These are phyloP conservation scores for Peribatodes rhomboidaria DNA, from an alignment of 2,888 invertebrate genomes.

Conservation along the genomic window DNA sequence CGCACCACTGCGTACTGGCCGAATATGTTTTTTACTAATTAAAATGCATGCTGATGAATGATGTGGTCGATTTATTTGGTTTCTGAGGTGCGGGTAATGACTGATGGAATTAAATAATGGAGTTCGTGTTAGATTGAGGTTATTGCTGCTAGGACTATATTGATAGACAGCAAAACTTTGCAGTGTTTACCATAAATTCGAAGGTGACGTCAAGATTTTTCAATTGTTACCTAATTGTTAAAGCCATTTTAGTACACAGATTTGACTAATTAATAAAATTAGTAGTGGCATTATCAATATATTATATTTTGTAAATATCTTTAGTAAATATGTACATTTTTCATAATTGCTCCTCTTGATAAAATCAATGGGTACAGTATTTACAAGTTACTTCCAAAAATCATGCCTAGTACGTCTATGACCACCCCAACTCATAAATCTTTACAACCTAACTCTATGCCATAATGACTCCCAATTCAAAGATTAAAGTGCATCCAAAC, in stretches of 20 bases:
- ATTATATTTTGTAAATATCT: too few species aligned
- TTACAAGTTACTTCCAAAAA: too few species aligned
- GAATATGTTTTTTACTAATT: slow-evolving; percentile 82
- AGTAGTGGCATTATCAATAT: too few species aligned
- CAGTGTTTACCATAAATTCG: neutral
- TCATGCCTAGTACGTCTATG: neutral
- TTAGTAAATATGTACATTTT: too few species aligned
- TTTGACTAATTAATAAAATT: too few species aligned
- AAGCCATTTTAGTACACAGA: too few species aligned
- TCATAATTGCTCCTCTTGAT: too few species aligned
- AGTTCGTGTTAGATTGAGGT: neutral
- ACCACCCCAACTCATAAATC: slow-evolving; percentile 6
- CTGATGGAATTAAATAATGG: slow-evolving; percentile 46
- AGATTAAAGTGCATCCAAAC: slow-evolving; percentile 63
- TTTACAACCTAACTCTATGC: slow-evolving; percentile 30
- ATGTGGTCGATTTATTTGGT: slow-evolving; percentile 75
- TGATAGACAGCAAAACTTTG: neutral
- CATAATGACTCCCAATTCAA: slow-evolving; percentile 60
- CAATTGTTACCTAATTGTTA: too few species aligned
- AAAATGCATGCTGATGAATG: slow-evolving; percentile 80
- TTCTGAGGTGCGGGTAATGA: slow-evolving; percentile 58
- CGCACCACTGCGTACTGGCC: slow-evolving; percentile 79
- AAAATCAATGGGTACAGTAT: too few species aligned
- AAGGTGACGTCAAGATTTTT: too few species aligned
- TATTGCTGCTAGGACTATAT: neutral